Percentiles rank a stretch among this genome's conserved stretches.
phyloP scores from a whole-genome alignment of 2,113 vertebrate genomes.

The Ia io region DNA sequence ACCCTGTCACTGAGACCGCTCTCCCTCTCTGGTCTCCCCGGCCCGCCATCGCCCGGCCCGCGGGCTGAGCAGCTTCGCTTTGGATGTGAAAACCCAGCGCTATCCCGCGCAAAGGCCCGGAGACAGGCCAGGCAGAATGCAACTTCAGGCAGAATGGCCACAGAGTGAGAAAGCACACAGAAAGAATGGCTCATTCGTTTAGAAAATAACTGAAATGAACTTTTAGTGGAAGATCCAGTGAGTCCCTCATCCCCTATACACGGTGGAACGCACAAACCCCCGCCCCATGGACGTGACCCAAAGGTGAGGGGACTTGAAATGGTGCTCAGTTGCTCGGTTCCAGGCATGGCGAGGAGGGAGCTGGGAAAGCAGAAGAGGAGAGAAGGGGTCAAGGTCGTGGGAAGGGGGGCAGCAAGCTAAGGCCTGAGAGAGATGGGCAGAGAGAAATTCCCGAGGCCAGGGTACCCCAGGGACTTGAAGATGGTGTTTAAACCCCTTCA shows the following conservation, averaged over 20 bases:
- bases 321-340: neutral
- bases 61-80: neutral
- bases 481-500: too few species aligned
- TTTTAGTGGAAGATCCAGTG: neutral
- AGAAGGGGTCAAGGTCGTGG: neutral
- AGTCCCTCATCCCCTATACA: neutral
- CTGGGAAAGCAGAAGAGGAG: neutral
- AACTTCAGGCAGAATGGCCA: neutral
- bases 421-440: neutral
- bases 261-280: accelerated
- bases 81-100: neutral
- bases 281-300: accelerated
- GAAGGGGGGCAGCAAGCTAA: neutral
- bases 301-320: neutral
- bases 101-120: neutral
- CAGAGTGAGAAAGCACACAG: neutral
- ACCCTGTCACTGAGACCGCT: neutral
- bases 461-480: neutral
- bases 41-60: neutral
- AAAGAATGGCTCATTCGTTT: neutral
- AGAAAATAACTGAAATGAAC: neutral
- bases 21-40: neutral
- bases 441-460: neutral
- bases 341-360: accelerated
- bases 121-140: neutral